Evolutionary conservation across 2,888 invertebrate genomes (phyloP).

Genomic region (Prenolepis imparis): DNA sequence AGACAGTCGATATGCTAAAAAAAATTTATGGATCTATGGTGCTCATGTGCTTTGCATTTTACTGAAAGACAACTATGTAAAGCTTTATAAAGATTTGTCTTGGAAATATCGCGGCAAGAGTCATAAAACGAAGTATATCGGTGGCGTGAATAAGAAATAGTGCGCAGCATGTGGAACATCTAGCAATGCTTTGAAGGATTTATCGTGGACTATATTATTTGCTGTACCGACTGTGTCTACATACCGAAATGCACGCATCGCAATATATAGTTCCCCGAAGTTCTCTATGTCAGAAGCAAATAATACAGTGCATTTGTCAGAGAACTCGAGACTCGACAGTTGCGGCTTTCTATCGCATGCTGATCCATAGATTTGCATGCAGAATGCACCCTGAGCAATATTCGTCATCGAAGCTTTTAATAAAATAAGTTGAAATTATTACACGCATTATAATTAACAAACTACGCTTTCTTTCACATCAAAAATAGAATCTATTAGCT

Average conservation of each 20-base stretch:
- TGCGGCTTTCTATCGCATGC: neutral
- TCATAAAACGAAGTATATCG: constrained; percentile 1
- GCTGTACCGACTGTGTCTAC: neutral
- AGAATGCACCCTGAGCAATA: constrained; percentile 4
- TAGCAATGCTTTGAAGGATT: constrained; percentile 30
- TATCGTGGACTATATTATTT: constrained; percentile 25
- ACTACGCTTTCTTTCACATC: neutral
- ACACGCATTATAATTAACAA: constrained; percentile 34
- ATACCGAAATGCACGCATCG: neutral
- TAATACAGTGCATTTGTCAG: constrained; percentile 38
- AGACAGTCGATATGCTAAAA: neutral
- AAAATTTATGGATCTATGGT: neutral
- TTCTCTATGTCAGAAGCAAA: constrained; percentile 35
- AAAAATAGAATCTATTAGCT: neutral
- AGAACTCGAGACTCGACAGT: constrained; percentile 28
- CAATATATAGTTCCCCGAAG: constrained; percentile 22
- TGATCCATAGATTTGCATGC: neutral
- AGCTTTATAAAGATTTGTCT: constrained; percentile 8
- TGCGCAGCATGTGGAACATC: neutral
- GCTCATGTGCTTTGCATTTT: neutral
- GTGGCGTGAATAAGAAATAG: constrained; percentile 13
- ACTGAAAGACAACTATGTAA: neutral
- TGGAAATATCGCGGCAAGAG: neutral
- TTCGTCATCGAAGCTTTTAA: neutral
- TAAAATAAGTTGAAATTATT: constrained; percentile 24